Percentiles rank a stretch among this genome's conserved stretches.
phyloP scores from a whole-genome alignment of 2,797 vertebrate genomes.

The Cirrhinus molitorella region DNA sequence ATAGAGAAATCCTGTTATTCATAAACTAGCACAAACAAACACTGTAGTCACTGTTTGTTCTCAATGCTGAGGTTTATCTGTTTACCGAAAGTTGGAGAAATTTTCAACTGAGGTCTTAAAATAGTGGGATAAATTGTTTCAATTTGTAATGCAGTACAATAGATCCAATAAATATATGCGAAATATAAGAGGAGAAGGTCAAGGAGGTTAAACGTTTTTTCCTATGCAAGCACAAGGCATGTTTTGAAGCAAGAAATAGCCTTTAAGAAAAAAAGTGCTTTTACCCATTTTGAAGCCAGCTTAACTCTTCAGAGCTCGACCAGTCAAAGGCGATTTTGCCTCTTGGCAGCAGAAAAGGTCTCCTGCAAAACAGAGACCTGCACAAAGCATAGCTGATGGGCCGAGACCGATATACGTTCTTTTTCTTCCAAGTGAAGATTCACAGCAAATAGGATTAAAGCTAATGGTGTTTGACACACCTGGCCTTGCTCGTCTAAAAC shows the following conservation, averaged over 20 bases:
- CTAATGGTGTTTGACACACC: slow-evolving; percentile 81
- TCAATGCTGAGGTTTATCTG: not conserved
- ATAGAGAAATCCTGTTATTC: slow-evolving; percentile 42
- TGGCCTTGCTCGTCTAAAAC: slow-evolving; percentile 74
- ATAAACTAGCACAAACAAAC: slow-evolving; percentile 19
- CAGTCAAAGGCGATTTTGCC: slow-evolving; percentile 43
- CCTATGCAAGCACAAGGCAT: not conserved
- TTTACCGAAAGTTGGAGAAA: not conserved
- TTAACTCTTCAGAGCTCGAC: slow-evolving; percentile 11
- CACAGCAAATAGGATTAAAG: slow-evolving; percentile 81
- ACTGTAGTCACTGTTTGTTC: not conserved
- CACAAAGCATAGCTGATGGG: slow-evolving; percentile 65
- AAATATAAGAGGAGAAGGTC: not conserved
- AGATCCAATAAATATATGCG: not conserved
- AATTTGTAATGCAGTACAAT: not conserved
- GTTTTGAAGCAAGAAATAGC: not conserved
- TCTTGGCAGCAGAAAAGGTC: slow-evolving; percentile 68
- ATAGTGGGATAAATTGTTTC: not conserved
- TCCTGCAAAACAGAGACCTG: slow-evolving; percentile 67
- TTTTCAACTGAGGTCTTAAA: not conserved
- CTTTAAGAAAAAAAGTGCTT: not conserved
- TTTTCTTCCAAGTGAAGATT: slow-evolving; percentile 81
- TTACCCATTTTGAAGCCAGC: slow-evolving; percentile 12
- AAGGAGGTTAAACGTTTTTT: not conserved
- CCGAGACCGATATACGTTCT: slow-evolving; percentile 76